phyloP scores from a whole-genome alignment of 1,140 invertebrate genomes.

The Aricia agestis region DNA sequence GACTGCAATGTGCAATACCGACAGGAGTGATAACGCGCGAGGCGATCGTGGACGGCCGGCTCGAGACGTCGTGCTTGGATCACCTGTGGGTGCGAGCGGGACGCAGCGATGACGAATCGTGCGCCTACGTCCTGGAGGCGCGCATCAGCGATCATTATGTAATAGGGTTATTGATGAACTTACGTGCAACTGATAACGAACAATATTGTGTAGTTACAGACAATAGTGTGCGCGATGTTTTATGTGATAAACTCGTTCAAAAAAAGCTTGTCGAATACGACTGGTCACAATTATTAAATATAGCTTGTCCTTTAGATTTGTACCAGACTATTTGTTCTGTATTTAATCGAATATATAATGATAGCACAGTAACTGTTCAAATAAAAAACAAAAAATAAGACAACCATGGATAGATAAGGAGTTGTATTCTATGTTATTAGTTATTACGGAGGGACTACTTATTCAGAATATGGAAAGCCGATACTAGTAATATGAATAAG shows the following conservation, averaged over 20 bases:
- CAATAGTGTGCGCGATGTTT: constrained; percentile 17
- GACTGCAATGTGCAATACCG: constrained; percentile 6
- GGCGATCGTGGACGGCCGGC: constrained; percentile 24
- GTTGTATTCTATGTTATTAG: constrained; percentile 26
- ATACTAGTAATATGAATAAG: constrained; percentile 28
- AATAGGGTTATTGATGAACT: constrained; percentile 19
- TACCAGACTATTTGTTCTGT: constrained; percentile 21
- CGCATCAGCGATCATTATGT: constrained; percentile 30
- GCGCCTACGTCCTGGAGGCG: constrained; percentile 24
- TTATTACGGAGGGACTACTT: constrained; percentile 26
- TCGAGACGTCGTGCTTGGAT: constrained; percentile 30
- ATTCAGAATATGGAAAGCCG: constrained; percentile 33
- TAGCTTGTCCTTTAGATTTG: constrained; percentile 29
- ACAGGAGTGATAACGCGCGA: constrained; percentile 21
- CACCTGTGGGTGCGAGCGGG: constrained; percentile 34
- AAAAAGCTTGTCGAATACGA: constrained; percentile 24
- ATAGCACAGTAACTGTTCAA: constrained; percentile 15
- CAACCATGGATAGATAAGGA: constrained; percentile 16
- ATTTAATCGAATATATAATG: constrained; percentile 30
- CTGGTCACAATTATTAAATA: constrained; percentile 20
- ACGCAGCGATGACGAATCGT: neutral
- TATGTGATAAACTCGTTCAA: neutral
- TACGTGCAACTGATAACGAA: constrained; percentile 4
- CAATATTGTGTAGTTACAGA: constrained; percentile 14
- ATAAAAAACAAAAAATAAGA: constrained; percentile 21